Conservation (phyloP, 1,140 invertebrate genomes). For the Camponotus pennsylvanicus region DNA sequence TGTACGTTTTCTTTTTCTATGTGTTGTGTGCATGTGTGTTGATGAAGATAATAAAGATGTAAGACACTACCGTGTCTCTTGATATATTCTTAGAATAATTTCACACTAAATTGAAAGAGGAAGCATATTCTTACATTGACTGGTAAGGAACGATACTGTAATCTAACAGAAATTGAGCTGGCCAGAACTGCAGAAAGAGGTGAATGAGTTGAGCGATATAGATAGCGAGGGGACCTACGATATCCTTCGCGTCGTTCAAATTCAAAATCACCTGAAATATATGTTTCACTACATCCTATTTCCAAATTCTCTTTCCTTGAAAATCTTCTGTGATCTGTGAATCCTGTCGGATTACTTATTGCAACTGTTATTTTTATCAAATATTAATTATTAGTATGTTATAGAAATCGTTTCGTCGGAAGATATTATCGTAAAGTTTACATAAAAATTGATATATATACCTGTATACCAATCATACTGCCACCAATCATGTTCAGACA, state of each 20-base stretch:
- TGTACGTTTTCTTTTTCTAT: no score
- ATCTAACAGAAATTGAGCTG: constrained; percentile 26
- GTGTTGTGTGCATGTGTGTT: no score
- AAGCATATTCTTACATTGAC: constrained; percentile 26
- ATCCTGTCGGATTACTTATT: neutral
- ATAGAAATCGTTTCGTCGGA: neutral
- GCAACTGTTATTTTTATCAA: neutral
- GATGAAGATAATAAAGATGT: no score
- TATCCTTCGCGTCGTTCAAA: constrained; percentile 29
- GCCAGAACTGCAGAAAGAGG: constrained; percentile 35
- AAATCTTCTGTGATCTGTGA: no score
- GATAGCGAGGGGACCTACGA: constrained; percentile 21
- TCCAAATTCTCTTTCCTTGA: no score
- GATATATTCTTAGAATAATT: neutral
- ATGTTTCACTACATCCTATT: no score
- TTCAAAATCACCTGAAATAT: constrained; percentile 28
- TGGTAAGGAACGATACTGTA: constrained; percentile 33
- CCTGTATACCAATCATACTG: constrained; percentile 34
- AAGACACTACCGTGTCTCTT: no score
- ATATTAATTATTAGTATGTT: neutral
- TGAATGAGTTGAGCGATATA: constrained; percentile 40
- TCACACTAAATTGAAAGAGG: neutral
- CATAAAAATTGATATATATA: neutral
- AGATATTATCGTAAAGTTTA: neutral
- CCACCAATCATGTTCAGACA: constrained; percentile 40